Percentiles rank a stretch among this genome's conserved stretches.
phyloP scores from a whole-genome alignment of 2,113 vertebrate species.

The Oncorhynchus tshawytscha region DNA sequence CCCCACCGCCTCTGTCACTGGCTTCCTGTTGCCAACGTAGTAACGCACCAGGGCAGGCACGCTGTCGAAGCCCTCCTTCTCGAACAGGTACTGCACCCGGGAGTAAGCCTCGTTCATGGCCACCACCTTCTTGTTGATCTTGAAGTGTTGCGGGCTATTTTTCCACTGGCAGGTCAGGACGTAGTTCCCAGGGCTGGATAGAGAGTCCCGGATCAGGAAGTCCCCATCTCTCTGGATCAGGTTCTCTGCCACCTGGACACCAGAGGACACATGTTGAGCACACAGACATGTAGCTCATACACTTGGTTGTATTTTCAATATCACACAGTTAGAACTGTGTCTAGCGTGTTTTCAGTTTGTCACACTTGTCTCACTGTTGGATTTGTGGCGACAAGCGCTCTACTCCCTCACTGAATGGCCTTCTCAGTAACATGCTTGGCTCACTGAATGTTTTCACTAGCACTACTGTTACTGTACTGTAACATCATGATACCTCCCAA shows the following conservation, averaged over 20 bases:
- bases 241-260: slow-evolving; percentile 84
- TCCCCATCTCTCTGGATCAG: slow-evolving; percentile 92
- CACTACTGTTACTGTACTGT: too few relatives aligned
- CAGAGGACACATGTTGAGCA: too few relatives aligned
- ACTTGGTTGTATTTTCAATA: not conserved
- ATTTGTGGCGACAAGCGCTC: too few relatives aligned
- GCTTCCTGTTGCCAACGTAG: slow-evolving; percentile 91
- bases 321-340: not conserved
- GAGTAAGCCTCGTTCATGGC: slow-evolving; percentile 89
- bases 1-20: slow-evolving; percentile 88
- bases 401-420: too few relatives aligned
- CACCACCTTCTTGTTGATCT: slow-evolving; percentile 85
- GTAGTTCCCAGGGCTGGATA: slow-evolving; percentile 92
- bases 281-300: slow-evolving; percentile 8
- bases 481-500: too few relatives aligned
- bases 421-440: too few relatives aligned
- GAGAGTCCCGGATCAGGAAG: slow-evolving; percentile 92
- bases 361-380: too few relatives aligned
- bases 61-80: slow-evolving; percentile 90
- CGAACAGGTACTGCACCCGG: slow-evolving; percentile 89
- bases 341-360: too few relatives aligned
- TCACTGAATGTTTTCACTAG: too few relatives aligned
- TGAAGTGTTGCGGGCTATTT: slow-evolving; percentile 92
- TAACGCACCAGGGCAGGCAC: slow-evolving; percentile 88
- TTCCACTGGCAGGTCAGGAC: slow-evolving; percentile 97